Percentiles rank a stretch among this genome's conserved stretches.
phyloP scores from a whole-genome alignment of 1,140 invertebrate genomes.

The Caenorhabditis latens region DNA sequence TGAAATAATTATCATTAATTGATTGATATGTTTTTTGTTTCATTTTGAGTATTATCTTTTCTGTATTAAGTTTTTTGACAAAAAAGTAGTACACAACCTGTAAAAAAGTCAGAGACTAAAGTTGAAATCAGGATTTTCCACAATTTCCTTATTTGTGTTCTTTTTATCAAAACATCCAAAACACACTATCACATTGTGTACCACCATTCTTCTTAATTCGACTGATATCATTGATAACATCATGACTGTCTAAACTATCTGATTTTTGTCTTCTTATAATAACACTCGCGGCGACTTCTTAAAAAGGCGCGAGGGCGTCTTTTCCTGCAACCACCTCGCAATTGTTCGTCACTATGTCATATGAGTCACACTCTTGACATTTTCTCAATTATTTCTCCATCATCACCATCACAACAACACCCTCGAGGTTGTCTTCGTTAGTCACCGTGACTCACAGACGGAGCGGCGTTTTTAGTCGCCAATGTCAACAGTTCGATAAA shows the following conservation, averaged over 20 bases:
- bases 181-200: constrained; percentile 32
- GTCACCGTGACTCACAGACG: constrained; percentile 48
- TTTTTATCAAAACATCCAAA: constrained; percentile 19
- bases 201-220: background rate
- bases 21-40: background rate
- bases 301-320: constrained; percentile 14
- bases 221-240: constrained; percentile 28
- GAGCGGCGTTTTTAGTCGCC: constrained; percentile 42
- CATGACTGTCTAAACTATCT: constrained; percentile 19
- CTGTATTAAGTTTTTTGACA: background rate
- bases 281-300: background rate
- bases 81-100: background rate
- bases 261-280: constrained; percentile 23
- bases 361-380: constrained; percentile 14
- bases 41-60: background rate
- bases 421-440: background rate
- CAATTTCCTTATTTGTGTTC: background rate
- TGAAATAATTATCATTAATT: background rate
- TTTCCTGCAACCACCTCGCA: background rate
- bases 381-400: constrained; percentile 6
- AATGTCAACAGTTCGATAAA: constrained; percentile 53
- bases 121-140: background rate
- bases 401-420: constrained; percentile 4
- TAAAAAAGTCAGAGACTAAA: background rate
- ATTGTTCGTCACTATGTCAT: constrained; percentile 8